Evolutionary conservation across 2,888 invertebrate genomes (phyloP).

Genomic region (Exephanes ischioxanthus): DNA sequence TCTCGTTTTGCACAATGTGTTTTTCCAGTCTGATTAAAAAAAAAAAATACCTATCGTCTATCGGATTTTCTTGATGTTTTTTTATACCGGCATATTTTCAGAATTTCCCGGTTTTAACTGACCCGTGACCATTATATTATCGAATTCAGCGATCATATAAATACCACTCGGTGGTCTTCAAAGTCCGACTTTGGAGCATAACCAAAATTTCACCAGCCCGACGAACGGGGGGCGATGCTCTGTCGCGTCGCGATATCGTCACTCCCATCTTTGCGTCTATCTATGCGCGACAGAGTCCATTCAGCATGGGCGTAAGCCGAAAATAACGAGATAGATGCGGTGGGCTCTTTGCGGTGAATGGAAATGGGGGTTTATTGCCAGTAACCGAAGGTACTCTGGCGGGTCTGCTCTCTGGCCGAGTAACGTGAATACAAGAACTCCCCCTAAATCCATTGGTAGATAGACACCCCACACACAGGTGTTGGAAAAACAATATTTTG

Average conservation of each 20-base stretch:
- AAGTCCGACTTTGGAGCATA: neutral
- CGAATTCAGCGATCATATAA: neutral
- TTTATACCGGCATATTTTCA: too few relatives aligned
- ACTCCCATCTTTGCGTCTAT: neutral
- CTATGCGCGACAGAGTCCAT: conserved; percentile 52
- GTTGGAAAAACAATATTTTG: neutral
- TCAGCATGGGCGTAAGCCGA: conserved; percentile 75
- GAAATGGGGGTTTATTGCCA: conserved; percentile 70
- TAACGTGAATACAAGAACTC: conserved; percentile 19
- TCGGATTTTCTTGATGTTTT: neutral
- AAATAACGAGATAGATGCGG: conserved; percentile 78
- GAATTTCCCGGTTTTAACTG: too few relatives aligned
- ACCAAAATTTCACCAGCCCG: neutral
- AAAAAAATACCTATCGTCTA: neutral
- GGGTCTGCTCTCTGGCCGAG: conserved; percentile 26
- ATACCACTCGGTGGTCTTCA: neutral
- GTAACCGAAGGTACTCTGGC: conserved; percentile 70
- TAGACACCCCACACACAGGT: neutral
- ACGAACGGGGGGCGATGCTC: neutral
- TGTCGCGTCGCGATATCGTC: conserved; percentile 9
- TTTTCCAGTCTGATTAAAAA: too few relatives aligned
- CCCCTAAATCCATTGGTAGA: conserved; percentile 13
- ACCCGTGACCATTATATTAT: neutral
- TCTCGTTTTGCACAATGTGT: too few relatives aligned
- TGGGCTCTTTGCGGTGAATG: conserved; percentile 70